A percentile compares a stretch with the other conserved stretches of the same genome.
Conservation (phyloP, 2,797 vertebrate genomes). For the Sebastes vulpes region DNA sequence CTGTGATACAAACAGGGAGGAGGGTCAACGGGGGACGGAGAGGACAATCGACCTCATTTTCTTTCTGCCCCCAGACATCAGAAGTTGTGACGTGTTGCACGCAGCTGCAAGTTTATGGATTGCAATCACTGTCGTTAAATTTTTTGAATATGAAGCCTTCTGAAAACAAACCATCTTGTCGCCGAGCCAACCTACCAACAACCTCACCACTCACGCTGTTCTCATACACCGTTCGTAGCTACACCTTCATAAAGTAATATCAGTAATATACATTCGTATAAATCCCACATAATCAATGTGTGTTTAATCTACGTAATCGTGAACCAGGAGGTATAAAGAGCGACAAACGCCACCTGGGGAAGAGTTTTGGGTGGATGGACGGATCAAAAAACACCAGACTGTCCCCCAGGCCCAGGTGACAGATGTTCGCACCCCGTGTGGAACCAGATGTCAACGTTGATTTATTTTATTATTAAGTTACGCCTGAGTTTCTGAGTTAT, state of each 20-base stretch:
- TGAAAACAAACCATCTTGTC: not conserved
- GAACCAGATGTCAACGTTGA: too few relatives aligned
- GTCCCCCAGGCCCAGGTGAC: too few relatives aligned
- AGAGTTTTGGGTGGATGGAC: accelerated
- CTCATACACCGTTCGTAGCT: too few relatives aligned
- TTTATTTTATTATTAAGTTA: too few relatives aligned
- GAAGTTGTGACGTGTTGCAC: not conserved
- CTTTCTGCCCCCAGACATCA: not conserved
- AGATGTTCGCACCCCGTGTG: accelerated
- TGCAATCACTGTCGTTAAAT: not conserved
- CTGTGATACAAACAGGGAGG: constrained; percentile 35
- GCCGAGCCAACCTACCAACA: not conserved
- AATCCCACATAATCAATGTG: too few relatives aligned
- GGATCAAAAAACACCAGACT: too few relatives aligned
- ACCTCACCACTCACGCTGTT: not conserved
- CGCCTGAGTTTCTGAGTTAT: too few relatives aligned
- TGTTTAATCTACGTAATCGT: too few relatives aligned
- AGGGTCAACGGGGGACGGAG: not conserved
- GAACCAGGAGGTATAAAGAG: too few relatives aligned
- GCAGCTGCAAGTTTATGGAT: not conserved
- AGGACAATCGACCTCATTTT: not conserved
- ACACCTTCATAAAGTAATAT: too few relatives aligned
- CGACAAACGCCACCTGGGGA: too few relatives aligned
- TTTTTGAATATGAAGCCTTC: not conserved
- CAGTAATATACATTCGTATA: too few relatives aligned